Base-by-base conservation (phyloP, 2,797 vertebrate genomes). In the Halcyon chelicuti region DNA sequence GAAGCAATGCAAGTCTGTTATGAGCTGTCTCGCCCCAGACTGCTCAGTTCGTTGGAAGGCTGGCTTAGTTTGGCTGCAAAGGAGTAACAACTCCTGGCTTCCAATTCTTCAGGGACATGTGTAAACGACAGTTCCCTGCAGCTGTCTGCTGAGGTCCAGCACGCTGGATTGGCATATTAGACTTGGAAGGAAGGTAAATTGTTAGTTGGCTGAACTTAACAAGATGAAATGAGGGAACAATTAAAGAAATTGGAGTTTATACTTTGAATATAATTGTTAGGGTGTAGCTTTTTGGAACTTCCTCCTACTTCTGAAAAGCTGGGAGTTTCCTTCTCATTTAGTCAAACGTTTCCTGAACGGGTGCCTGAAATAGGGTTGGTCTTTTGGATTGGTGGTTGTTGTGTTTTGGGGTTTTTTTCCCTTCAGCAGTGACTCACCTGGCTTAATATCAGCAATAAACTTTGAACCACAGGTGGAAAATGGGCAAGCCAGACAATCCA, bases 221-320 rank as follows among this genome's bases (percentile, higher is more conserved):
- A 74, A 72, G 42, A 62, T 93, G 62, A 83, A 94, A 89, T 65
- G 39, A 94, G 80, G 65, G 78, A 94, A 74, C 78, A 72, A 75
- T 90, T 86, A 88, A 92, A 86, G 79, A 88, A 83, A 86, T 52
- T 23, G 12, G 75, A 90, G 68, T 81, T 93, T 63, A 68, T 67
- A n/a, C 62, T 93, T 88, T 73, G 42, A 92, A 82, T 93, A 13
- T 95, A 88, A 93, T 85, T 88, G 63, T 78, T 71, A 88, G 81
- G 92, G 77, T 90, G 85, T 92, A 93, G 76, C 66, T 89, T 75
- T 90, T 91, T 92, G 91, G 90, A 95, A 86, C 74, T 93, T 94
- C 72, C 57, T 95, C 33, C 75, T 84, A 3, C 72, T 78, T 61
- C 70, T 80, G 83, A 70, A 94, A 87, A 86, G 81, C 65, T 70